Conservation (phyloP, 1,140 invertebrate genomes). For the Musca vetustissima region DNA sequence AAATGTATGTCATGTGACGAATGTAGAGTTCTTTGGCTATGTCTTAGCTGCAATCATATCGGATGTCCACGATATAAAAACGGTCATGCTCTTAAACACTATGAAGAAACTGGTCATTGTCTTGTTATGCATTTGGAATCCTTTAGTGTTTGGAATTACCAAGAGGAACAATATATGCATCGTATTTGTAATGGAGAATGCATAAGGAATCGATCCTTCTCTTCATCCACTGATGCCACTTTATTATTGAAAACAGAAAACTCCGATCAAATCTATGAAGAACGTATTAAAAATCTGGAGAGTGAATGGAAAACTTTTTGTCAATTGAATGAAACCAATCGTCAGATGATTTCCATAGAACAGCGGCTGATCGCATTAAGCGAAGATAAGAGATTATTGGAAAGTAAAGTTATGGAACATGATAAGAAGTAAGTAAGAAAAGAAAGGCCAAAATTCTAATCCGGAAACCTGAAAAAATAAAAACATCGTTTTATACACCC, state of each 20-base stretch:
- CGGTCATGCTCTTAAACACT: not conserved
- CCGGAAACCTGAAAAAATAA: too few species aligned
- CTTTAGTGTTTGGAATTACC: constrained; percentile 13
- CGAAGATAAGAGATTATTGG: not conserved
- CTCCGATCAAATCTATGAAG: not conserved
- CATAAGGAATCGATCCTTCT: too few species aligned
- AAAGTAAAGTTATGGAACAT: constrained; percentile 1
- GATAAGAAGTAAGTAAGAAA: constrained; percentile 6
- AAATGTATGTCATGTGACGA: not conserved
- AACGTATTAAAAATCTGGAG: constrained; percentile 7
- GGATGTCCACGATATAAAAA: not conserved
- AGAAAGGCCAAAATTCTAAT: too few species aligned
- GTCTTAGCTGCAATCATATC: not conserved
- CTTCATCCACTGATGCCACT: not conserved
- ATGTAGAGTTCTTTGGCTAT: not conserved
- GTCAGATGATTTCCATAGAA: constrained; percentile 3
- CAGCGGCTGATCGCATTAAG: not conserved
- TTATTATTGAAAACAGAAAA: not conserved
- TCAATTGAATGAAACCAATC: not conserved
- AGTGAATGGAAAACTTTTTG: constrained; percentile 3
- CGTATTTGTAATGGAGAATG: not conserved
- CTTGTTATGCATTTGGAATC: not conserved
- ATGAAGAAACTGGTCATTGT: not conserved
- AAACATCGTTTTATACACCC: too few species aligned
- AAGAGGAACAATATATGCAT: not conserved